These are phyloP conservation scores for Urocolius indicus DNA, from an alignment of 2,113 vertebrate species.

Conservation along the genomic window DNA sequence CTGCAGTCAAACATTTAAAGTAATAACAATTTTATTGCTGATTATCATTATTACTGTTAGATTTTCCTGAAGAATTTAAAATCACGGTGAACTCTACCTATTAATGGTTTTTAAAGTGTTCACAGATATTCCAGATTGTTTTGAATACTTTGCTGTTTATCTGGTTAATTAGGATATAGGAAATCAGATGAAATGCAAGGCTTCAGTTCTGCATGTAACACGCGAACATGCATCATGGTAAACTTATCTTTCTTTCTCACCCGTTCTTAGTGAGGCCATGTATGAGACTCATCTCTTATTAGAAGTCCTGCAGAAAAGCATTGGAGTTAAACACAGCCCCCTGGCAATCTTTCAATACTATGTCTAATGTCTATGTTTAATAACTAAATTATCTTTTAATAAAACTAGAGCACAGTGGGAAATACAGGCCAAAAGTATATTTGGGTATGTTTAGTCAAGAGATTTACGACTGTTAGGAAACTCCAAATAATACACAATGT, in stretches of 20 bases:
- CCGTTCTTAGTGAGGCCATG: background rate
- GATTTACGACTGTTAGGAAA: background rate
- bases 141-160: background rate
- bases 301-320: background rate
- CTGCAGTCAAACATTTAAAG: background rate
- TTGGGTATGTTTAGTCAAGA: background rate
- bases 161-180: background rate
- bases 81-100: background rate
- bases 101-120: background rate
- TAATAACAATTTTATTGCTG: background rate
- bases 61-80: background rate
- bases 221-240: background rate
- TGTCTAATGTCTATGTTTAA: background rate
- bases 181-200: background rate
- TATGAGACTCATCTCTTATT: background rate
- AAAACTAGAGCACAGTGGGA: background rate
- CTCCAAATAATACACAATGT: background rate
- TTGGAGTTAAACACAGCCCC: background rate
- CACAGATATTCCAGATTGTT: background rate
- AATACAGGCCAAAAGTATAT: background rate
- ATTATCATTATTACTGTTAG: background rate
- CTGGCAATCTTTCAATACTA: background rate
- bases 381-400: background rate
- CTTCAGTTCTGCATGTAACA: background rate
- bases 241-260: background rate